Evolutionary conservation across 2,888 invertebrate genomes (phyloP).

Genomic region (Ormyrus pomaceus): DNA sequence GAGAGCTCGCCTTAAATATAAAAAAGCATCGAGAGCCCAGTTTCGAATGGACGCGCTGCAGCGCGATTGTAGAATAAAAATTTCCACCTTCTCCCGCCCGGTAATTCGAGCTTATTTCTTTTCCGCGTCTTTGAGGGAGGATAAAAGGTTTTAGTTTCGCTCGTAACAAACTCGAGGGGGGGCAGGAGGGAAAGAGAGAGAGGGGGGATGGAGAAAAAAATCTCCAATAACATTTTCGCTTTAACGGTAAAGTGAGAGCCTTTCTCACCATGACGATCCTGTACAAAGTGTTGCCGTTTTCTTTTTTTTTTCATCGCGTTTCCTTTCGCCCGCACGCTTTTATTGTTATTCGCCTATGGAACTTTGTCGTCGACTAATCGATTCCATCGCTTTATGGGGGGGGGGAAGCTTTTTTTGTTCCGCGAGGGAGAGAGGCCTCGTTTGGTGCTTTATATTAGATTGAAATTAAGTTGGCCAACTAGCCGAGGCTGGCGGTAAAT

Average conservation of each 20-base stretch:
- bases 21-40: conserved; percentile 13
- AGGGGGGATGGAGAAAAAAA: background rate
- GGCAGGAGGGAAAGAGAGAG: background rate
- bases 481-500: too few relatives aligned
- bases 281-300: too few relatives aligned
- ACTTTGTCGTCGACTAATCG: background rate
- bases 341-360: background rate
- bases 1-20: conserved; percentile 24
- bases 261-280: too few relatives aligned
- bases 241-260: background rate
- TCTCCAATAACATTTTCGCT: conserved; percentile 40
- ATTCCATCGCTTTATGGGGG: background rate
- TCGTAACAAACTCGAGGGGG: conserved; percentile 18
- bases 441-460: too few relatives aligned
- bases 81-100: background rate
- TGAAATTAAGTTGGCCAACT: too few relatives aligned
- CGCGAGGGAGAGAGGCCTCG: too few relatives aligned
- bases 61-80: conserved; percentile 36
- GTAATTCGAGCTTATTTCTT: conserved; percentile 43
- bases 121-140: conserved; percentile 38
- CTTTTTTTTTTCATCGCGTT: background rate
- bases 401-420: too few relatives aligned
- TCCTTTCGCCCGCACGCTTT: background rate
- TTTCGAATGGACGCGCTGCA: background rate
- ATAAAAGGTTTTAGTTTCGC: conserved; percentile 44